A percentile compares a stretch with the other conserved stretches of the same genome.
phyloP scores from a whole-genome alignment of 2,113 vertebrate species.

The Ivindomyrus marchei region DNA sequence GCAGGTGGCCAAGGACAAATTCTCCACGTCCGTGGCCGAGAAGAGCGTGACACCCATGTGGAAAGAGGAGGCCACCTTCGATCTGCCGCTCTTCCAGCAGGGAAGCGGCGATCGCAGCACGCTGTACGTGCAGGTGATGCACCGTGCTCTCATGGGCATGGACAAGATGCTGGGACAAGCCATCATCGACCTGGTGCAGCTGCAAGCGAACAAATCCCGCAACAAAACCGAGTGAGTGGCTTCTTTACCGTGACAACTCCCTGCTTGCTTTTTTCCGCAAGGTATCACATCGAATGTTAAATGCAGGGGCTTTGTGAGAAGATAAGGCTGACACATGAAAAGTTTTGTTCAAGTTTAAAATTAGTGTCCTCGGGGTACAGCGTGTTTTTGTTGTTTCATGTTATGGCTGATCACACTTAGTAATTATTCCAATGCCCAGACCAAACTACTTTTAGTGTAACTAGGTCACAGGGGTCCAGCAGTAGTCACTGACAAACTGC shows the following conservation, averaged over 20 bases:
- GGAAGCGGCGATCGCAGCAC: constrained; percentile 42
- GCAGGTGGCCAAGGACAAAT: constrained; percentile 85
- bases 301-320: not conserved
- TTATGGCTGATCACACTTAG: not conserved
- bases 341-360: not conserved
- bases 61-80: constrained; percentile 86
- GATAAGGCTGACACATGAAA: not conserved
- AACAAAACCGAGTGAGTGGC: constrained; percentile 69
- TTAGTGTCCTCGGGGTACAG: not conserved
- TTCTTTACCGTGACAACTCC: not conserved
- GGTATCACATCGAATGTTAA: not conserved
- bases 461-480: not conserved
- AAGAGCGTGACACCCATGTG: constrained; percentile 75
- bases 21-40: constrained; percentile 80
- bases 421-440: not conserved
- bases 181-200: constrained; percentile 68
- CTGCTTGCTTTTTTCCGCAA: not conserved
- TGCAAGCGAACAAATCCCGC: constrained; percentile 59
- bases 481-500: not conserved
- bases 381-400: not conserved
- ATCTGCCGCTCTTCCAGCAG: constrained; percentile 65
- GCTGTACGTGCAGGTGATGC: constrained; percentile 77
- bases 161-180: constrained; percentile 85
- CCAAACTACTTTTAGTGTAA: not conserved
- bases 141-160: constrained; percentile 79